A percentile compares a stretch with the other conserved stretches of the same genome.
phyloP scores from a whole-genome alignment of 2,888 invertebrate genomes.

The Netelia melanura region DNA sequence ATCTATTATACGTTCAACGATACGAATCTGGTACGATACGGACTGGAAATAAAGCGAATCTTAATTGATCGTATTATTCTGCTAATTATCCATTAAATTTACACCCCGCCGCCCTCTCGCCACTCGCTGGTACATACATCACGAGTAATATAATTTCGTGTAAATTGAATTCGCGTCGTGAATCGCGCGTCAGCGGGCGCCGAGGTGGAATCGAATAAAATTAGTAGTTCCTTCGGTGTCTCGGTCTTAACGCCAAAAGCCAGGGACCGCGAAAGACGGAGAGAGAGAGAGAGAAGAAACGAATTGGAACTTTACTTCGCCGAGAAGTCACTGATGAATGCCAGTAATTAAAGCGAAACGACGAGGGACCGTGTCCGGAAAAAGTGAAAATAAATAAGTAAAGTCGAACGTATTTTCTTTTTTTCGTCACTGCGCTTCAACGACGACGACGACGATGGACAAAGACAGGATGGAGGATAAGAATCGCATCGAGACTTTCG shows the following conservation, averaged over 20 bases:
- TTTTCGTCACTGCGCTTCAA: conserved; percentile 17
- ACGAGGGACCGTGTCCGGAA: conserved; percentile 48
- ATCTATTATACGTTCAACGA: background rate
- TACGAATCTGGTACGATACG: background rate
- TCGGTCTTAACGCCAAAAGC: conserved; percentile 15
- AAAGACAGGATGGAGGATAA: conserved; percentile 15
- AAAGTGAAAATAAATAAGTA: conserved; percentile 60
- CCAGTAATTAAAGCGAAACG: conserved; percentile 67
- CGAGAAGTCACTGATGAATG: conserved; percentile 68
- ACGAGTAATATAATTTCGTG: conserved; percentile 51
- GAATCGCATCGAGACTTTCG: conserved; percentile 46
- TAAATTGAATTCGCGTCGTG: conserved; percentile 58
- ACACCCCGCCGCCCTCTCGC: background rate
- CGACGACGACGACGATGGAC: conserved; percentile 27
- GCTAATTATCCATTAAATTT: conserved; percentile 59
- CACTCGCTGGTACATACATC: conserved; percentile 18
- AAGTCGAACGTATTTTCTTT: conserved; percentile 46
- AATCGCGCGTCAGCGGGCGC: conserved; percentile 46
- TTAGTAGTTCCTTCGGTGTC: conserved; percentile 67
- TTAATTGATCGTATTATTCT: conserved; percentile 59
- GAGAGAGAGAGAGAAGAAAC: conserved; percentile 17
- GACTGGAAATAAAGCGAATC: conserved; percentile 41
- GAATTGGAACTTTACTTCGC: conserved; percentile 56
- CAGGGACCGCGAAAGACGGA: conserved; percentile 21
- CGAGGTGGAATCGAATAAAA: conserved; percentile 64